phyloP scores from a whole-genome alignment of 37 sponge, comb jelly and placozoan species.

The Theonella swinhoei region DNA sequence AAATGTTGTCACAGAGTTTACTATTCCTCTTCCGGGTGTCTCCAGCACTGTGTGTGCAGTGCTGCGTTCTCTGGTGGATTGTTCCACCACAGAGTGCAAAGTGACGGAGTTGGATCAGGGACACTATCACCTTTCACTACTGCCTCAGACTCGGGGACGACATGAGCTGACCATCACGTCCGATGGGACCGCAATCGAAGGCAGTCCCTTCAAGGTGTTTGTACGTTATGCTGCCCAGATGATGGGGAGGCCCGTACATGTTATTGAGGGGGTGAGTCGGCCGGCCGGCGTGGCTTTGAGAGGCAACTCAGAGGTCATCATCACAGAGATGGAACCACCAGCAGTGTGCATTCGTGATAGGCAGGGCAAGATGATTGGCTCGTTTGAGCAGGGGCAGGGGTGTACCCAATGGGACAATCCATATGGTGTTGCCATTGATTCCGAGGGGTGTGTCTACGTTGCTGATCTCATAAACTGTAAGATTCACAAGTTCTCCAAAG shows the following conservation, averaged over 20 bases:
- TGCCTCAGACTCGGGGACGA: neutral
- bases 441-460: neutral
- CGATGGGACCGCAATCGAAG: neutral
- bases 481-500: neutral
- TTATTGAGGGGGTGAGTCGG: neutral
- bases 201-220: neutral
- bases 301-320: conserved; percentile 3
- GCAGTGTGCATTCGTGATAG: neutral
- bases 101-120: neutral
- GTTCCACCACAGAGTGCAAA: neutral
- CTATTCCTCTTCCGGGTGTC: neutral
- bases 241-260: neutral
- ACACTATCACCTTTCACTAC: neutral
- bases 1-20: neutral
- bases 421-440: neutral
- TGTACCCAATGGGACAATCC: neutral
- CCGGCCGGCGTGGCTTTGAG: conserved; percentile 3
- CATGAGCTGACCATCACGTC: neutral
- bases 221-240: neutral
- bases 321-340: conserved; percentile 1
- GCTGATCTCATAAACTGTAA: neutral
- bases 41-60: neutral
- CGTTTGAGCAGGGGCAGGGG: neutral
- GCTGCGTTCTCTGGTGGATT: neutral
- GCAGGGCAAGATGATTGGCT: neutral